phyloP scores from a whole-genome alignment of 2,797 vertebrate species.

The Forpus xanthops region DNA sequence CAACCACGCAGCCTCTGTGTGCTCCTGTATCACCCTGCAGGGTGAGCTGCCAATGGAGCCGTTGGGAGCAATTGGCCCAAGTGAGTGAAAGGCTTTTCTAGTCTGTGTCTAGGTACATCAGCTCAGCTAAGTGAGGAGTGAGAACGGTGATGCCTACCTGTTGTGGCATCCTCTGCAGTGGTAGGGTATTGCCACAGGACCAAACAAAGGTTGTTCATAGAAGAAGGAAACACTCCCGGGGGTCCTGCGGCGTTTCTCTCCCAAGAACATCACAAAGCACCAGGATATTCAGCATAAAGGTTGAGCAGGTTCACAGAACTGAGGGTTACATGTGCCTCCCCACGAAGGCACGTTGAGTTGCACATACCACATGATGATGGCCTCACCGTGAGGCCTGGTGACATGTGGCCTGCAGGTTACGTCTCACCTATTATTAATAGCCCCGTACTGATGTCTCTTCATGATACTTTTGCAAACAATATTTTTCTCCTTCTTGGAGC shows the following conservation, averaged over 20 bases:
- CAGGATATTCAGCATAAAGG: neutral
- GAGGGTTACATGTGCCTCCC: neutral
- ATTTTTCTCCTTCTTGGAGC: constrained; percentile 1
- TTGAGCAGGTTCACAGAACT: neutral
- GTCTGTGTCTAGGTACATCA: neutral
- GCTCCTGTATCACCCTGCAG: neutral
- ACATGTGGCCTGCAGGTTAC: neutral
- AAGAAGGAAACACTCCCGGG: neutral
- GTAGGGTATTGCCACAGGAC: neutral
- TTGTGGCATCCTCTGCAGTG: neutral
- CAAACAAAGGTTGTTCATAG: accelerated
- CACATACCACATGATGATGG: neutral
- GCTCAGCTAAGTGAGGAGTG: neutral
- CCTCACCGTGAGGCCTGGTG: neutral
- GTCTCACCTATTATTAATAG: constrained; percentile 15
- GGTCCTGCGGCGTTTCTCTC: neutral
- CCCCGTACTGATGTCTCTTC: neutral
- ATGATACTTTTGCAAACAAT: neutral
- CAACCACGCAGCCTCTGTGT: accelerated
- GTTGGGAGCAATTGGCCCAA: neutral
- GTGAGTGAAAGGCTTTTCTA: neutral
- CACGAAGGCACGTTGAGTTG: neutral
- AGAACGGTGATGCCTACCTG: neutral
- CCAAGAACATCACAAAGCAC: neutral
- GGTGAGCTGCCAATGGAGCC: neutral